Conservation (phyloP, 2,888 invertebrate genomes). For the Heliconius charithonia region DNA sequence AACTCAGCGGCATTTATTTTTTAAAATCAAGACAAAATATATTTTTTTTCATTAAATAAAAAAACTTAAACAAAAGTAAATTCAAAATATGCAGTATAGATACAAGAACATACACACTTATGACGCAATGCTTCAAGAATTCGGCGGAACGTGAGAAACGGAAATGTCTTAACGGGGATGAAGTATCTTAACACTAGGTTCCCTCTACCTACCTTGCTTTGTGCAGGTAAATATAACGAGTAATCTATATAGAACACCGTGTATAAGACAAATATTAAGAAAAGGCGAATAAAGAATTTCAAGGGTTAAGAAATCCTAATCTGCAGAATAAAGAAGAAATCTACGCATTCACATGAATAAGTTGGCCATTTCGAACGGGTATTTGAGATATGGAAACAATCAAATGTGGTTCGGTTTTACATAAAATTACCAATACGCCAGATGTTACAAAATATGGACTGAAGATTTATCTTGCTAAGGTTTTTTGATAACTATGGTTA, state of each 20-base stretch:
- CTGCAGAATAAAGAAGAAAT: conserved; percentile 1
- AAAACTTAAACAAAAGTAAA: background rate
- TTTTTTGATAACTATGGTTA: background rate
- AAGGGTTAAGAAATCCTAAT: background rate
- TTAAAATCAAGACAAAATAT: too few relatives aligned
- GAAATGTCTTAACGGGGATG: too few relatives aligned
- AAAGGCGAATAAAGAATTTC: background rate
- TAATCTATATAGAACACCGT: background rate
- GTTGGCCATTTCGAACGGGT: conserved; percentile 7
- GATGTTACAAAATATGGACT: background rate
- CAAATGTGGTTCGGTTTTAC: conserved; percentile 8
- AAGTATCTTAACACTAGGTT: too few relatives aligned
- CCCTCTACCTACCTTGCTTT: too few relatives aligned
- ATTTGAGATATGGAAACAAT: conserved; percentile 4
- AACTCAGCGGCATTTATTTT: too few relatives aligned
- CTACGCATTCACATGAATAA: conserved; percentile 4
- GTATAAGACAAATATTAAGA: background rate
- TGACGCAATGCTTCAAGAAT: too few relatives aligned
- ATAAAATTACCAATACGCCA: conserved; percentile 8
- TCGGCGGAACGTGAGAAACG: too few relatives aligned
- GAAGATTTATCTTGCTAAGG: conserved; percentile 6
- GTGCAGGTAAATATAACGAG: background rate
- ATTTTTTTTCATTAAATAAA: background rate
- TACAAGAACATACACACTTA: too few relatives aligned
- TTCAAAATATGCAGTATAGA: background rate